Percentiles rank a stretch among this genome's conserved stretches.
Evolutionary conservation across 2,888 invertebrate species (phyloP).

Genomic region (Acleris emargana): DNA sequence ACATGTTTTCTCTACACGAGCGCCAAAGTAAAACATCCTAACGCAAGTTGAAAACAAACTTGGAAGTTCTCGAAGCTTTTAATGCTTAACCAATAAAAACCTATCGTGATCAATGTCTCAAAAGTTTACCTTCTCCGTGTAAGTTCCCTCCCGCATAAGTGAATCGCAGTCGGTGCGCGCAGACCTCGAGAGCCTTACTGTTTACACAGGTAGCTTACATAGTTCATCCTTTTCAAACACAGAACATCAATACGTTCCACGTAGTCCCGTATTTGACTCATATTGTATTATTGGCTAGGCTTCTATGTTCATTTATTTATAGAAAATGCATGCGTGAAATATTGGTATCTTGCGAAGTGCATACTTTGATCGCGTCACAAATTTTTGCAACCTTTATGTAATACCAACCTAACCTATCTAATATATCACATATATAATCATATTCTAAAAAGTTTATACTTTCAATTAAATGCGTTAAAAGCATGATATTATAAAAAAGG

Average conservation of each 20-base stretch:
- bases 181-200: constrained; percentile 52
- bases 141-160: constrained; percentile 61
- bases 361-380: too few species aligned
- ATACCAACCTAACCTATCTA: too few species aligned
- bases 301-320: background rate
- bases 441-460: too few species aligned
- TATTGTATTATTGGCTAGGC: background rate
- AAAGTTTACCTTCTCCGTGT: constrained; percentile 52
- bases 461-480: too few species aligned
- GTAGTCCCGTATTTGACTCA: constrained; percentile 2
- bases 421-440: too few species aligned
- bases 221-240: constrained; percentile 11
- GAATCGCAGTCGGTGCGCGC: constrained; percentile 57
- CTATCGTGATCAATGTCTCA: constrained; percentile 50
- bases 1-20: constrained; percentile 6
- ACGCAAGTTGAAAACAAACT: constrained; percentile 1
- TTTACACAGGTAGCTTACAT: constrained; percentile 39
- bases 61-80: constrained; percentile 8
- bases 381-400: too few species aligned
- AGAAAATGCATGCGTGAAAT: background rate
- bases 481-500: too few species aligned
- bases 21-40: constrained; percentile 2
- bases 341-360: too few species aligned
- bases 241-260: constrained; percentile 14
- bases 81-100: constrained; percentile 36